phyloP scores from a whole-genome alignment of 1,140 invertebrate genomes.

The Aplysia californica region DNA sequence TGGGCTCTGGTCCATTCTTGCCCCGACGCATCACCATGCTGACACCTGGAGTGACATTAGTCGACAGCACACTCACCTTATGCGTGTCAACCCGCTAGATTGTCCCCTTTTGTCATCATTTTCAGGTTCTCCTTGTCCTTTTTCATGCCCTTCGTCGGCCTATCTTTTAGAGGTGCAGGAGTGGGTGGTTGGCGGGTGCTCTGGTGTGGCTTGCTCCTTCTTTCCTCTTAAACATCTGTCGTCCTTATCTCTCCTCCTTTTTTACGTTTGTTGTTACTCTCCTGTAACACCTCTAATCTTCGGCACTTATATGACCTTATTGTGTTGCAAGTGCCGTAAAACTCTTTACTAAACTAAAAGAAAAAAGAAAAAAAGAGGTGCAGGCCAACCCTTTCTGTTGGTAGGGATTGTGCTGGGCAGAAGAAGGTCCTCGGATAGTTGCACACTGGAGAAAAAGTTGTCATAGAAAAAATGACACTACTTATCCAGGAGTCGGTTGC shows the following conservation, averaged over 20 bases:
- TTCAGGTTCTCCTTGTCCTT: too few species aligned
- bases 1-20: not conserved
- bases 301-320: not conserved
- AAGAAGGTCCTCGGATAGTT: not conserved
- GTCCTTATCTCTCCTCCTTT: too few species aligned
- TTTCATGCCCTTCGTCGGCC: too few species aligned
- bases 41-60: not conserved
- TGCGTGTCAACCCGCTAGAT: too few species aligned
- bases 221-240: too few species aligned
- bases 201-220: too few species aligned
- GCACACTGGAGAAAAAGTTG: conserved; percentile 3
- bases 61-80: too few species aligned
- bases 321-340: not conserved
- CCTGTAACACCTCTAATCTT: not conserved
- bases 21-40: not conserved
- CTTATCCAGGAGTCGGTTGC: not conserved
- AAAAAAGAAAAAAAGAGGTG: too few species aligned
- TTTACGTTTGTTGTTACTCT: not conserved
- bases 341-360: too few species aligned
- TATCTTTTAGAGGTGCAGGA: too few species aligned
- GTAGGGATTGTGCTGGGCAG: not conserved
- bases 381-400: not conserved
- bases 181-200: too few species aligned
- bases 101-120: too few species aligned
- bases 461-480: not conserved